Percentiles rank a stretch among this genome's conserved stretches.
Evolutionary conservation across 2,888 invertebrate genomes (phyloP).

Genomic region (Tholera decimalis): DNA sequence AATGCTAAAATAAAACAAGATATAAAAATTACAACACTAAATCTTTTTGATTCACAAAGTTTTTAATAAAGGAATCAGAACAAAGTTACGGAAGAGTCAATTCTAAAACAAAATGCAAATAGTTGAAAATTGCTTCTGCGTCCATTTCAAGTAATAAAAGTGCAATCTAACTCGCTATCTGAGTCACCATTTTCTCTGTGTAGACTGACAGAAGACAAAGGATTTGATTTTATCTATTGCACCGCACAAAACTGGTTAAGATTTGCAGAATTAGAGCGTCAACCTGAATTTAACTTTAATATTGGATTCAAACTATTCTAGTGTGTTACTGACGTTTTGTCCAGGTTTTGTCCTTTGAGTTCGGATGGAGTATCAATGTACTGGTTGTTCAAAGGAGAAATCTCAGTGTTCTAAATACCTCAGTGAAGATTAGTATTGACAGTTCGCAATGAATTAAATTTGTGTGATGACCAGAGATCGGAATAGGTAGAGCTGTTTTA

Average conservation of each 20-base stretch:
- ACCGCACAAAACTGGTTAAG: slow-evolving; percentile 13
- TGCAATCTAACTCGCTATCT: slow-evolving; percentile 39
- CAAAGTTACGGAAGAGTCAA: neutral
- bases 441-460: neutral
- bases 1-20: no score
- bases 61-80: neutral
- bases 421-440: neutral
- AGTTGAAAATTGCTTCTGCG: slow-evolving; percentile 15
- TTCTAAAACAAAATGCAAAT: slow-evolving; percentile 26
- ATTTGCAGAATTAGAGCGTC: slow-evolving; percentile 44
- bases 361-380: slow-evolving; percentile 5
- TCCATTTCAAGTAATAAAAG: slow-evolving; percentile 36
- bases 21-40: no score
- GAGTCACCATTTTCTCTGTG: slow-evolving; percentile 19
- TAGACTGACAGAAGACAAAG: slow-evolving; percentile 43
- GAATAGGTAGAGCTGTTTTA: no score
- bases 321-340: slow-evolving; percentile 14
- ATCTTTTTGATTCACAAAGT: no score
- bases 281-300: slow-evolving; percentile 39
- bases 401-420: neutral
- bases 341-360: slow-evolving; percentile 24
- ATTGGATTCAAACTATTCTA: slow-evolving; percentile 42
- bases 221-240: slow-evolving; percentile 43
- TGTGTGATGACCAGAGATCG: neutral
- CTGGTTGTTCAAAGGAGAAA: slow-evolving; percentile 5